A percentile compares a stretch with the other conserved stretches of the same genome.
Conservation (phyloP, 2,797 vertebrate genomes). For the Heteromormyrus szaboi region DNA sequence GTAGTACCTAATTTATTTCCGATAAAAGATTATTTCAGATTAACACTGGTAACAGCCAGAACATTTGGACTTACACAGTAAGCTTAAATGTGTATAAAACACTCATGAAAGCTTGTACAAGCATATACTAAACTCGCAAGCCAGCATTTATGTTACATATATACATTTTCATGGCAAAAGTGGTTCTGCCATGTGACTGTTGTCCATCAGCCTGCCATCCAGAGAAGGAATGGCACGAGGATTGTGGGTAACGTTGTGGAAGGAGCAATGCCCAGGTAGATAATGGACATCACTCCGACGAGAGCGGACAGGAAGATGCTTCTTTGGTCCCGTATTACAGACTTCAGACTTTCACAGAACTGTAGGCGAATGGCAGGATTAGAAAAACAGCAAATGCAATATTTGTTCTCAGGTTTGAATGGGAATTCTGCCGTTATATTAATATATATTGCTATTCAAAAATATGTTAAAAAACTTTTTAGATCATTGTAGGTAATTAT, state of each 20-base stretch:
- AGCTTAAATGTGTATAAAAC: slow-evolving; percentile 11
- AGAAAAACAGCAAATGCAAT: neutral
- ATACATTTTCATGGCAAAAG: neutral
- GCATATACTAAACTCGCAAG: neutral
- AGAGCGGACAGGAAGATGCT: slow-evolving; percentile 63
- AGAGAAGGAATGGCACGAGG: slow-evolving; percentile 80
- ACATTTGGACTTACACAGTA: slow-evolving; percentile 25
- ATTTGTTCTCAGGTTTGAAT: neutral
- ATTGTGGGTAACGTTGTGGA: slow-evolving; percentile 70
- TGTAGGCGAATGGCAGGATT: slow-evolving; percentile 44
- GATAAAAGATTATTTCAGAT: neutral
- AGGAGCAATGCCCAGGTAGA: slow-evolving; percentile 68
- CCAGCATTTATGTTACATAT: neutral
- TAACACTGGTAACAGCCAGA: neutral
- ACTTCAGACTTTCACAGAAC: slow-evolving; percentile 85
- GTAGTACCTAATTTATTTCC: slow-evolving; percentile 14
- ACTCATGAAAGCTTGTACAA: neutral
- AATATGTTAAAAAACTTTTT: neutral
- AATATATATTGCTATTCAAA: neutral
- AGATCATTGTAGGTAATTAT: neutral
- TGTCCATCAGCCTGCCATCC: slow-evolving; percentile 78
- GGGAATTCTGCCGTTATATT: neutral
- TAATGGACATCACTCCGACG: slow-evolving; percentile 69
- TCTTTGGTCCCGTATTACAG: slow-evolving; percentile 80
- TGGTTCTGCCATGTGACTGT: neutral